Conservation (phyloP, 2,797 vertebrate genomes). For the Bradypus variegatus region DNA sequence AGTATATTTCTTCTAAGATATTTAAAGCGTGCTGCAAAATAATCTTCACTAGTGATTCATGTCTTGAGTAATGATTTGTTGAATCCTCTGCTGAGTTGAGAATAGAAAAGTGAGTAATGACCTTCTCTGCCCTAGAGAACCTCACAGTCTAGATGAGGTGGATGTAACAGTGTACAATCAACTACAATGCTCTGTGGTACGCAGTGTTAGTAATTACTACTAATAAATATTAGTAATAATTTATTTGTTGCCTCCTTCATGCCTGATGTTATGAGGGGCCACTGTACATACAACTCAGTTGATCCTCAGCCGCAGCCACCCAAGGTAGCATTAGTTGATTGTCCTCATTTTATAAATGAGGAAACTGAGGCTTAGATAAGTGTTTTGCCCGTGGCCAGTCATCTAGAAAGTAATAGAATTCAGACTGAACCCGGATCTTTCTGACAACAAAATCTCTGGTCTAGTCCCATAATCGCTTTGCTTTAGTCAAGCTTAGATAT, state of each 20-base stretch:
- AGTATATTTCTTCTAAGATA: neutral
- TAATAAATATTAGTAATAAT: neutral
- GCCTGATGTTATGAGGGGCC: neutral
- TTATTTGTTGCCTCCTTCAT: neutral
- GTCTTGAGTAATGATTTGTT: neutral
- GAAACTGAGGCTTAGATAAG: slow-evolving; percentile 4
- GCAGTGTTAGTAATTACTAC: neutral
- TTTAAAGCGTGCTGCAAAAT: neutral
- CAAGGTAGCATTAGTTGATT: neutral
- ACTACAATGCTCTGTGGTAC: neutral
- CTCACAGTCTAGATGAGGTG: neutral
- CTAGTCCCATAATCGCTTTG: neutral
- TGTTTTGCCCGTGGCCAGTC: neutral
- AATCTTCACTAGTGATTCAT: neutral
- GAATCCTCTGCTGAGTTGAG: neutral
- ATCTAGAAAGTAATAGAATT: neutral
- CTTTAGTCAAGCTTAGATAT: neutral
- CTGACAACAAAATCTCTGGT: neutral
- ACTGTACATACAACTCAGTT: neutral
- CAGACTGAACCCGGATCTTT: neutral
- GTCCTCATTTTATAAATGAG: neutral
- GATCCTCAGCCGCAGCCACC: neutral
- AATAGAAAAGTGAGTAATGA: neutral
- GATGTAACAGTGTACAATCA: neutral
- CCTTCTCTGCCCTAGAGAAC: neutral